A percentile compares a stretch with the other conserved stretches of the same genome.
Evolutionary conservation across 2,888 invertebrate species (phyloP).

Genomic region (Noctua janthe): DNA sequence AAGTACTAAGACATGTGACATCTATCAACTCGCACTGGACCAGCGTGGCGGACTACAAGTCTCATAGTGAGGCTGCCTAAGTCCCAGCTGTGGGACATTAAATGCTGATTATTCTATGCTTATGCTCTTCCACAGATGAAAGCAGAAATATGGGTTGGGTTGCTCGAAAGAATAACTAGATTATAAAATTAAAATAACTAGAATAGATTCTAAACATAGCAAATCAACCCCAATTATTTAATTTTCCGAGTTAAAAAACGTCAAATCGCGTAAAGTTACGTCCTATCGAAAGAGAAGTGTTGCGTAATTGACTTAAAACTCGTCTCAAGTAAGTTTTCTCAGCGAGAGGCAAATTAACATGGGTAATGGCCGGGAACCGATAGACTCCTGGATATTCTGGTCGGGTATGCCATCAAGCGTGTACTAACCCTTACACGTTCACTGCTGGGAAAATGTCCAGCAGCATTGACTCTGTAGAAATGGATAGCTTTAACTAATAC

Average conservation of each 20-base stretch:
- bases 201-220: background rate
- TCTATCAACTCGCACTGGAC: background rate
- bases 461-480: background rate
- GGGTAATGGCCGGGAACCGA: constrained; percentile 62
- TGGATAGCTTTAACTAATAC: too few species aligned
- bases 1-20: background rate
- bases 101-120: background rate
- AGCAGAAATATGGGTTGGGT: too few species aligned
- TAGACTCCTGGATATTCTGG: constrained; percentile 43
- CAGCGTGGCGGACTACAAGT: background rate
- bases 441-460: background rate
- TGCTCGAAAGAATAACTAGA: too few species aligned
- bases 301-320: constrained; percentile 72
- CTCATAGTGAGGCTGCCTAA: background rate
- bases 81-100: background rate
- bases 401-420: constrained; percentile 1
- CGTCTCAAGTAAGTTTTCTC: constrained; percentile 68
- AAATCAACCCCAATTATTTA: background rate
- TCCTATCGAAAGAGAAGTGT: constrained; percentile 61
- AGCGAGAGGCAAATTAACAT: constrained; percentile 69
- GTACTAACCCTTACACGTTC: constrained; percentile 16
- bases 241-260: background rate
- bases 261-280: constrained; percentile 50
- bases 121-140: background rate
- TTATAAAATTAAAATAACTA: too few species aligned